Evolutionary conservation across 53 echinoderm and acorn worm genomes (phyloP), one percentile per base, ranked within the genome.

Genomic region (Echinometra lucunter): DNA sequence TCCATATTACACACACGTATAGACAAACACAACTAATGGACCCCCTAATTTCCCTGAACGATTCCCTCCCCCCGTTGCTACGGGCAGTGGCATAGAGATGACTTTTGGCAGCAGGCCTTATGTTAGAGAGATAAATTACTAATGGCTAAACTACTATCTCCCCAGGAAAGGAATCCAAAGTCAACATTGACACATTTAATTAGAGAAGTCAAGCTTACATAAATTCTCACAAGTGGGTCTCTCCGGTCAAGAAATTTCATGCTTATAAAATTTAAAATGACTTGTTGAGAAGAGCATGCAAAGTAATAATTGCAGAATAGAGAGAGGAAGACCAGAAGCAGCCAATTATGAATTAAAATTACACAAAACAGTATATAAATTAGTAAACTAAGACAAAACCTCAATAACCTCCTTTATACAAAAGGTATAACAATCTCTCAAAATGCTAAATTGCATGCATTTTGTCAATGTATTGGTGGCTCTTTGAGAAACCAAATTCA

Each of bases 1-100:
- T 12, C 69, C 32, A 42, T 78, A 78, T 19, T 92, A 45, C 92
- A 92, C 37, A 34, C 92, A 92, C 72, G 92, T 92, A 67, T 72
- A 47, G 44, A 92, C 57, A 92, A 92, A 92, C 72, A 70, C 10
- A 27, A 11, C 92, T 92, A 92, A 92, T 92, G 92, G 92, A 28
- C 69, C 28, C 21, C 25, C 74, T 92, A 92, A 92, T 92, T 72
- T 92, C 47, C 74, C 72, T n/a, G 38, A 92, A 92, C 92, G 92
- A 72, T 57, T 66, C 53, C 92, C 72, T 72, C 69, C 44, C 92
- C 17, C 27, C 53, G 69, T 92, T 88, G 88, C 88, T 34, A 88
- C 32, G 88, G 88, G 88, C 88, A 88, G 55, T 88, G 34, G 25
- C 88, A 55, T 88, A 11, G 55, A 55, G 88, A 28, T 13, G 28